A percentile compares a stretch with the other conserved stretches of the same genome.
phyloP scores from a whole-genome alignment of 2,113 vertebrate species.

The Illadopsis cleaveri region DNA sequence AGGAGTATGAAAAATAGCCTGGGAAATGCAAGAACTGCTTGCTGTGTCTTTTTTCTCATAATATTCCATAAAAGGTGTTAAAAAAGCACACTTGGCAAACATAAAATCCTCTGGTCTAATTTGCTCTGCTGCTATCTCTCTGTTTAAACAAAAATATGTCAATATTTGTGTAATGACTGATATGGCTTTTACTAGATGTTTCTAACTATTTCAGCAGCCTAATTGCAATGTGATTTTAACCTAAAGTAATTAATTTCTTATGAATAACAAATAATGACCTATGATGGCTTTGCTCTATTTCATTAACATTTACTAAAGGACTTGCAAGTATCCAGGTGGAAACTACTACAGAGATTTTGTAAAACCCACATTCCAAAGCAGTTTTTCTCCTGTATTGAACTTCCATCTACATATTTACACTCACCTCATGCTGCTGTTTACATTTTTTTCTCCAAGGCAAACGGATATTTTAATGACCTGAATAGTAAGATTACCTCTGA shows the following conservation, averaged over 20 bases:
- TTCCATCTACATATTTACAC: not conserved
- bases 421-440: not conserved
- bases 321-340: not conserved
- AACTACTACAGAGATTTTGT: not conserved
- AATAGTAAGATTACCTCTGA: not conserved
- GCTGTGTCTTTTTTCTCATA: not conserved
- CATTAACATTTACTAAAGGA: constrained; percentile 5
- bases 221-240: not conserved
- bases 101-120: not conserved
- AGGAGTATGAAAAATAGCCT: not conserved
- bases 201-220: not conserved
- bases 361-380: not conserved
- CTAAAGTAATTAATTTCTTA: not conserved
- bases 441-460: not conserved
- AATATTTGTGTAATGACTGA: not conserved
- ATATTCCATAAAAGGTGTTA: not conserved
- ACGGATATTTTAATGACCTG: not conserved
- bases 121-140: not conserved
- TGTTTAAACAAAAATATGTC: not conserved
- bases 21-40: not conserved
- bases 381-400: not conserved
- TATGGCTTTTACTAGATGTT: not conserved
- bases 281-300: not conserved
- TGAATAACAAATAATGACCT: not conserved
- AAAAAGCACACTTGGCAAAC: not conserved